Evolutionary conservation across 2,797 vertebrate species (phyloP).

Genomic region (Allenopithecus nigroviridis): DNA sequence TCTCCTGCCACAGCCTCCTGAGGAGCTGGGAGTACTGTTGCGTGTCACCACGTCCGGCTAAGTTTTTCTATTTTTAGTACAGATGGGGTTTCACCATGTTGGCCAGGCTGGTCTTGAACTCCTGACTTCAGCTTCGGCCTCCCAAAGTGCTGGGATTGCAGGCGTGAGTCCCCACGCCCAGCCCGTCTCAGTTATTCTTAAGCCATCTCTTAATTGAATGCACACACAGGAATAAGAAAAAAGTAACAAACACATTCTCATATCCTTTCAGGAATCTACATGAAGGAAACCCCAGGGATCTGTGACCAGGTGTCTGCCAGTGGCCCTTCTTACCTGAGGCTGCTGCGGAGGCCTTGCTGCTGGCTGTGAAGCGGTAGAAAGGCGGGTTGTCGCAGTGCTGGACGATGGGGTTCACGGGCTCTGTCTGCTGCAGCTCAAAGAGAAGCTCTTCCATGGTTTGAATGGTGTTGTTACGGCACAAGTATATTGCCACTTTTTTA

Average conservation of each 20-base stretch:
- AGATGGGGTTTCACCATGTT: neutral
- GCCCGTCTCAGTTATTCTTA: neutral
- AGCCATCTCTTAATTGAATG: neutral
- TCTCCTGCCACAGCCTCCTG: neutral
- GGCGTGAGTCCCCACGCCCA: neutral
- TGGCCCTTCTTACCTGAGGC: constrained; percentile 90
- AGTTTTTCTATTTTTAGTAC: neutral
- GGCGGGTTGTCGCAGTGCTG: constrained; percentile 98
- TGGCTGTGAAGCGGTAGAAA: constrained; percentile 96
- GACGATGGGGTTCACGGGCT: constrained; percentile 97
- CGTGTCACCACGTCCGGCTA: accelerated
- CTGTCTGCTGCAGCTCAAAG: constrained; percentile 98
- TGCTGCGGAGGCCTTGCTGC: constrained; percentile 94
- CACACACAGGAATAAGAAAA: neutral
- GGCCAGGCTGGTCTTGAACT: neutral
- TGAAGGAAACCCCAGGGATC: neutral
- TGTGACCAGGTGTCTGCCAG: accelerated
- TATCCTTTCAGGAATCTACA: neutral
- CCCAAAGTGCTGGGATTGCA: neutral
- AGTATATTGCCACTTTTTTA: constrained; percentile 97
- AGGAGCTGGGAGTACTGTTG: neutral
- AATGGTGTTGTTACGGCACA: constrained; percentile 99
- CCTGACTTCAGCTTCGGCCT: neutral
- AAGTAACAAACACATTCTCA: neutral
- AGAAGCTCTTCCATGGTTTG: constrained; percentile 99